Evolutionary conservation across 2,113 vertebrate species (phyloP).

Genomic region (Panthera tigris): DNA sequence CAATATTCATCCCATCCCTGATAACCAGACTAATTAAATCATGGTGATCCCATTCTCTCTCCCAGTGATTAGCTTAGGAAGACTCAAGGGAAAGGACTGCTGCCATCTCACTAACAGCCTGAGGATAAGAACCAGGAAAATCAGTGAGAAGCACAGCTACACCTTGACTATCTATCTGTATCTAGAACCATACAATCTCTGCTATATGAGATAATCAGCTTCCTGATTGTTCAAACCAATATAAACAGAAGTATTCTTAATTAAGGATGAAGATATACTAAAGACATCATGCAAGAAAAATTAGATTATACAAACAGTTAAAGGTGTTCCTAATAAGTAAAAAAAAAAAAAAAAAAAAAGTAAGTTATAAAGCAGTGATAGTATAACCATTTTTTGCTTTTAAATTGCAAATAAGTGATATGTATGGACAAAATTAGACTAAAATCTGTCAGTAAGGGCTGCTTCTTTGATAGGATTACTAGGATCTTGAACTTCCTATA

Average conservation of each 20-base stretch:
- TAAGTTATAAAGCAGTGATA: slow-evolving; percentile 8
- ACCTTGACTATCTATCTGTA: not conserved
- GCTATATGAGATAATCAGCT: not conserved
- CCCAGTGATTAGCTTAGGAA: not conserved
- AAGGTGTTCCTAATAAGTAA: not conserved
- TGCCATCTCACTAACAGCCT: not conserved
- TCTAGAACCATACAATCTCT: not conserved
- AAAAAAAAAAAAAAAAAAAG: not conserved
- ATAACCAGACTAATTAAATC: slow-evolving; percentile 11
- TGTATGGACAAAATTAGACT: slow-evolving; percentile 4
- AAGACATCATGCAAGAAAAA: not conserved
- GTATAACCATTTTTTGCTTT: not conserved
- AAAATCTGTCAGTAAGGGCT: not conserved
- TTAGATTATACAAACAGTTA: not conserved
- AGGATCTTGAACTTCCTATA: not conserved
- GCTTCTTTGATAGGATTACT: not conserved
- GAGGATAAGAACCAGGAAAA: not conserved
- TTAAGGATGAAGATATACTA: slow-evolving; percentile 5
- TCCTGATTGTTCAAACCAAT: not conserved
- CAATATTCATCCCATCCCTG: not conserved
- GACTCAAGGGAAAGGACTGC: not conserved
- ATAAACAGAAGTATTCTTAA: not conserved
- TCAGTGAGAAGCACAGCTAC: not conserved
- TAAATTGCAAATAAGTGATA: not conserved
- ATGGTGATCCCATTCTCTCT: not conserved